phyloP scores from a whole-genome alignment of 1,140 invertebrate genomes.

The Chrysomallon squamiferum region DNA sequence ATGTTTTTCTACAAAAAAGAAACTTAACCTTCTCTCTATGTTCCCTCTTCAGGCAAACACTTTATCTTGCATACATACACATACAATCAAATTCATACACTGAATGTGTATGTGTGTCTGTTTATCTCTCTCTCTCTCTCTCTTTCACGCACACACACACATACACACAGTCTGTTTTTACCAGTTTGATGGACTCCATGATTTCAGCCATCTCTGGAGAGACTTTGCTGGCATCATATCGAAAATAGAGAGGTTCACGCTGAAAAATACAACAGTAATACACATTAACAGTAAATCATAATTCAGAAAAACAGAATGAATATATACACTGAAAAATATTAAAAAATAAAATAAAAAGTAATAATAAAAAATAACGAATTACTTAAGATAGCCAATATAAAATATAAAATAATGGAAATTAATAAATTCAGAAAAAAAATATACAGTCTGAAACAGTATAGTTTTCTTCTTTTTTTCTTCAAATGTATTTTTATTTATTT shows the following conservation, averaged over 20 bases:
- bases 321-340: not conserved
- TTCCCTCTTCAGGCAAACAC: too few relatives aligned
- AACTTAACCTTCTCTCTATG: too few relatives aligned
- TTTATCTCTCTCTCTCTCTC: too few relatives aligned
- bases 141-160: too few relatives aligned
- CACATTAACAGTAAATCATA: not conserved
- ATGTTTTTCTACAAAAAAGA: too few relatives aligned
- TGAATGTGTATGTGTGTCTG: too few relatives aligned
- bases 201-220: constrained; percentile 46
- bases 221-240: constrained; percentile 23
- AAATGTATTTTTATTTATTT: not conserved
- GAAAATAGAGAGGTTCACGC: constrained; percentile 52
- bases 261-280: constrained; percentile 24
- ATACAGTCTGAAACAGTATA: not conserved
- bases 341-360: not conserved
- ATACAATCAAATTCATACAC: too few relatives aligned
- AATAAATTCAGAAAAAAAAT: not conserved
- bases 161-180: too few relatives aligned
- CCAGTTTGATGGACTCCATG: constrained; percentile 48
- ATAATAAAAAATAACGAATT: not conserved
- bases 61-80: too few relatives aligned
- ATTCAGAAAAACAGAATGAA: not conserved
- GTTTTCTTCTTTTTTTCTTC: not conserved
- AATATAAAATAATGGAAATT: not conserved
- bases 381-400: not conserved